Evolutionary conservation across 2,888 invertebrate species (phyloP), one percentile per base, ranked within the genome.

Genomic region (Drosophila austrosaltans): DNA sequence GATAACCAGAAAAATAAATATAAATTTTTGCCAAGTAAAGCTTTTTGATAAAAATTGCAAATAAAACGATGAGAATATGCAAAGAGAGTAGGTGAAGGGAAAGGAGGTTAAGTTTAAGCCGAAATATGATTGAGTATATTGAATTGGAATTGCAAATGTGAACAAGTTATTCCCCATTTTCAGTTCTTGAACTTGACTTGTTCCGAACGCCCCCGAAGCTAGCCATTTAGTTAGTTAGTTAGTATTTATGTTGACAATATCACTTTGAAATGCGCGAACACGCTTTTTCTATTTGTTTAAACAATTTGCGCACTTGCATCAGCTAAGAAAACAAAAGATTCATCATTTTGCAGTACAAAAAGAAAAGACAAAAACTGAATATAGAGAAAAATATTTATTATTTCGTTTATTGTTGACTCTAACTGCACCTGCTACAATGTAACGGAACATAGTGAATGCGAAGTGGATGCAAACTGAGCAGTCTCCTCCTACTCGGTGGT

Each of bases 221-320:
- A 62, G 40, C 53, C 39, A 58, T 1, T 36, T 36, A 36, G 36
- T 54, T 53, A 16, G 16, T 16, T 16, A 16, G 16, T 16, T 16
- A 16, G 16, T 16, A 56, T 53, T 64, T 61, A 12, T 78, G 66
- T 82, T 82, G 77, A 82, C 80, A 63, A 20, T 71, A 72, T 54
- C 87, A 87, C 75, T 77, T 75, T 63, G 60, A 73, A 66, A 54
- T 16, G 66, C 58, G 73, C 62, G 70, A 77, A 73, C 75, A 73
- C 82, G 84, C 82, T 79, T 83, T 76, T 25, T 30, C 3, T 83
- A 65, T 83, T 76, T 87, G 76, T 62, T 42, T 53, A 74, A 76
- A 30, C 36, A 76, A 83, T 83, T 83, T 69, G 58, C 87, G 58
- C 87, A 79, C 82, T 72, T 40, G 61, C 36, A 48, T 48, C 48